Conservation (phyloP, 2,888 invertebrate species). For the Quadroppia sp. region DNA sequence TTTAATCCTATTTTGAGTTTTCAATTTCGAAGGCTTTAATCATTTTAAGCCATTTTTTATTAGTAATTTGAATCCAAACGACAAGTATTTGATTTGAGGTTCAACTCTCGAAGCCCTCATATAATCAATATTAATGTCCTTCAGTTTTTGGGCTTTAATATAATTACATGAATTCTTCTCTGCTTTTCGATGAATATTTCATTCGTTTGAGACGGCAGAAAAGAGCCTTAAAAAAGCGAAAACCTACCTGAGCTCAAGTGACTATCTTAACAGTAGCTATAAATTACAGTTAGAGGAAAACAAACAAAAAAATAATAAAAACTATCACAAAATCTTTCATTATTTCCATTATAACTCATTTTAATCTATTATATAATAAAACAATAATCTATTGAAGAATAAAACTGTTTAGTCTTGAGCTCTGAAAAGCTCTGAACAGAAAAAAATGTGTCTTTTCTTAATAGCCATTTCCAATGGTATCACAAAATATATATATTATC, state of each 20-base stretch:
- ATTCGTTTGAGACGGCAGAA: not conserved
- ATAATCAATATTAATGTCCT: constrained; percentile 20
- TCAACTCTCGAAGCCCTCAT: not conserved
- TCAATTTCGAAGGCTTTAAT: constrained; percentile 20
- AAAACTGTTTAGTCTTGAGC: constrained; percentile 3
- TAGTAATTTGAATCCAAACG: not conserved
- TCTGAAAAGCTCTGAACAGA: not conserved
- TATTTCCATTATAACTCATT: not conserved
- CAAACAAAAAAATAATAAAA: not conserved
- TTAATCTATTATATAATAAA: not conserved
- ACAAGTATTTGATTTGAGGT: constrained; percentile 13
- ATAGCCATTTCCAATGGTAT: not conserved
- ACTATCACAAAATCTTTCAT: not conserved
- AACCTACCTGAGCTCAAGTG: too few species aligned
- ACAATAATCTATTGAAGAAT: not conserved
- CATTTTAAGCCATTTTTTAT: constrained; percentile 6
- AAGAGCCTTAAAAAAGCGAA: not conserved
- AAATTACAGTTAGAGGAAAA: not conserved
- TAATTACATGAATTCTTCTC: not conserved
- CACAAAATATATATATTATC: constrained; percentile 14
- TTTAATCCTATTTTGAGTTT: constrained; percentile 7
- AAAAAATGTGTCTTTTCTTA: not conserved
- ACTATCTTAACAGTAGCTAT: not conserved
- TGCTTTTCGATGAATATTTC: constrained; percentile 20
- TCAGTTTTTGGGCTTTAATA: not conserved